Evolutionary conservation across 2,888 invertebrate species (phyloP).

Genomic region (Amiota minor): DNA sequence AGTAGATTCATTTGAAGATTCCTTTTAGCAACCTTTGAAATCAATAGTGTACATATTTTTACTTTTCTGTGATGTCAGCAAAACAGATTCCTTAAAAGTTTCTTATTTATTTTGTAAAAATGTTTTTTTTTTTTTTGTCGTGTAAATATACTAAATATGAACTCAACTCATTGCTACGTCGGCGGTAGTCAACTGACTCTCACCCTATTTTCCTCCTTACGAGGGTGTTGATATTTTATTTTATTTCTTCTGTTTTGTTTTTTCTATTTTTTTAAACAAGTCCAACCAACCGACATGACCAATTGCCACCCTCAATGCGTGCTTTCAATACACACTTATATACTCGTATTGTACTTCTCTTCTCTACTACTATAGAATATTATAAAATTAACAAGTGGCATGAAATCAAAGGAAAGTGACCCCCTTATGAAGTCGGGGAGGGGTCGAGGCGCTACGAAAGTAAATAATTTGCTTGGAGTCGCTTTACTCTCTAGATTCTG

Average conservation of each 20-base stretch:
- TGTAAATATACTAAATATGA: no score
- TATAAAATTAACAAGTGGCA: conserved; percentile 21
- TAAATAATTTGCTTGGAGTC: not conserved
- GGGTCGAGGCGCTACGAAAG: not conserved
- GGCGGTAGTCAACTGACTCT: not conserved
- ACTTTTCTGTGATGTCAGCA: no score
- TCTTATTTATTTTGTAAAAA: no score
- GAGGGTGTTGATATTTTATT: conserved; percentile 18
- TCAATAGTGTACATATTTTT: no score
- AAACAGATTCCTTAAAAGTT: no score
- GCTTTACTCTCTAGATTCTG: not conserved
- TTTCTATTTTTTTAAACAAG: no score
- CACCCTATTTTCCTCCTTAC: not conserved
- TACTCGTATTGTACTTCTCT: not conserved
- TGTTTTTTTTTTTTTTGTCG: no score
- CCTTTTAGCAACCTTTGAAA: no score
- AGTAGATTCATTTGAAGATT: no score
- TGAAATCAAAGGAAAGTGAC: conserved; percentile 23
- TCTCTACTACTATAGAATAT: not conserved
- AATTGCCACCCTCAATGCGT: conserved; percentile 13
- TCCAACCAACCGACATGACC: not conserved
- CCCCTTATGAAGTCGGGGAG: not conserved
- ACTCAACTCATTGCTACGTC: no score
- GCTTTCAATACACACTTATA: not conserved
- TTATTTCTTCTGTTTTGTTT: no score